Evolutionary conservation across 1,140 invertebrate genomes (phyloP).

Genomic region (Trichogramma pretiosum): DNA sequence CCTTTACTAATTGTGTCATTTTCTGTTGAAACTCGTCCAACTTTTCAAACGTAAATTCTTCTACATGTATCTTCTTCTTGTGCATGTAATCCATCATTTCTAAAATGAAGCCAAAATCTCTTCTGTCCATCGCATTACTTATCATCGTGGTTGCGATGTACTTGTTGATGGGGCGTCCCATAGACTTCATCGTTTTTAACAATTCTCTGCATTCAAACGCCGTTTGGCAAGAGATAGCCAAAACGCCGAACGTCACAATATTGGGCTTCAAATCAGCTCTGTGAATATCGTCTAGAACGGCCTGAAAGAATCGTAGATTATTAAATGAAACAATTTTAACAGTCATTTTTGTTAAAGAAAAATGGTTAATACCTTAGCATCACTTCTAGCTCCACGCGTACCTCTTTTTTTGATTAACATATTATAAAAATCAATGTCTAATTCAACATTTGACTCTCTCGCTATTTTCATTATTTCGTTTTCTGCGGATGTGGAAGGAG

Average conservation of each 20-base stretch:
- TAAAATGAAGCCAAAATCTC: slow-evolving; percentile 57
- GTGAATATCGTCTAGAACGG: slow-evolving; percentile 56
- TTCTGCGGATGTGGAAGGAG: slow-evolving; percentile 57
- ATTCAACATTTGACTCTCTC: slow-evolving; percentile 42
- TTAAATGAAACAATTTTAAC: slow-evolving; percentile 7
- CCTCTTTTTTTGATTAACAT: slow-evolving; percentile 73
- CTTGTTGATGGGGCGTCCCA: slow-evolving; percentile 58
- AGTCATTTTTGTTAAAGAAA: slow-evolving; percentile 3
- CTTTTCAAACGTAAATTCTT: slow-evolving; percentile 46
- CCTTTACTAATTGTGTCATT: slow-evolving; percentile 37
- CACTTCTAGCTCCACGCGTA: slow-evolving; percentile 54
- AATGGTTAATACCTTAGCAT: slow-evolving; percentile 52
- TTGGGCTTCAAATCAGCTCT: slow-evolving; percentile 55
- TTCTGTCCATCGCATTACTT: slow-evolving; percentile 47
- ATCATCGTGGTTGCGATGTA: slow-evolving; percentile 64
- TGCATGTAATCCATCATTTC: slow-evolving; percentile 58
- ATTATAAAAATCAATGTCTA: slow-evolving; percentile 79
- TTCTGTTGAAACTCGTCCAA: slow-evolving; percentile 47
- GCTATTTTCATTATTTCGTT: slow-evolving; percentile 50
- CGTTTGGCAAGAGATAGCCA: slow-evolving; percentile 67
- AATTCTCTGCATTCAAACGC: slow-evolving; percentile 53
- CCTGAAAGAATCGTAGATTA: slow-evolving; percentile 37
- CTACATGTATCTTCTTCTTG: slow-evolving; percentile 52
- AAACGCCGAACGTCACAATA: slow-evolving; percentile 74
- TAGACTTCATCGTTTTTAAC: slow-evolving; percentile 58